A percentile compares a stretch with the other conserved stretches of the same genome.
Evolutionary conservation across 2,888 invertebrate species (phyloP).

Genomic region (Nysson spinosus): DNA sequence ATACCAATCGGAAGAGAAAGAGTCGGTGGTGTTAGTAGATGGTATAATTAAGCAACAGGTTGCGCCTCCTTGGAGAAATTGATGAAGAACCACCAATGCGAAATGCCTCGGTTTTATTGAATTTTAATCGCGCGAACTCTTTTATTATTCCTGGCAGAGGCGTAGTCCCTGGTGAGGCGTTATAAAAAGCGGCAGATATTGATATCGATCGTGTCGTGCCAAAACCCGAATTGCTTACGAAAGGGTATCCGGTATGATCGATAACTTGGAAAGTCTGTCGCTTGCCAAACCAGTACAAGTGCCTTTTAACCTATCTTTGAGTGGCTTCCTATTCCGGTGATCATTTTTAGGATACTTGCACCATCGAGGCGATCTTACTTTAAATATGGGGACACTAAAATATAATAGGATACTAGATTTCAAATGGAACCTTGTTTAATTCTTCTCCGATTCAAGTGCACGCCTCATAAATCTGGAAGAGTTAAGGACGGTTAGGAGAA

Average conservation of each 20-base stretch:
- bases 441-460: too few species aligned
- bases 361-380: neutral
- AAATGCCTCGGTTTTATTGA: constrained; percentile 18
- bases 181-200: constrained; percentile 1
- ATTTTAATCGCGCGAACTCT: constrained; percentile 14
- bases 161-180: neutral
- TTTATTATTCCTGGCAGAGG: neutral
- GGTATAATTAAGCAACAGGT: constrained; percentile 50
- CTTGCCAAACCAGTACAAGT: constrained; percentile 15
- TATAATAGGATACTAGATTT: too few species aligned
- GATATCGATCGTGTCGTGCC: constrained; percentile 18
- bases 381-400: constrained; percentile 8
- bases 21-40: constrained; percentile 6
- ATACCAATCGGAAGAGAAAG: constrained; percentile 21
- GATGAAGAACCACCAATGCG: constrained; percentile 2
- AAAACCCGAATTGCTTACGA: constrained; percentile 24
- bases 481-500: too few species aligned
- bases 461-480: too few species aligned
- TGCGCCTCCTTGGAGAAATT: constrained; percentile 29
- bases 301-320: constrained; percentile 15
- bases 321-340: constrained; percentile 20
- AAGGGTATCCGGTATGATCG: constrained; percentile 26
- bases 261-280: constrained; percentile 32
- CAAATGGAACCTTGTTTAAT: too few species aligned
- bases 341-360: constrained; percentile 26